Percentiles rank a stretch among this genome's conserved stretches.
These are phyloP conservation scores for cat (Felis catus) DNA, from an alignment of 2,113 vertebrate genomes.

Conservation along the genomic window F.catus_Fca126_mat1.0 CM031416.1:52878001-52878500, in stretches of 20 bases:
- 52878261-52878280: background rate
- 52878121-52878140: background rate
- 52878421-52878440: constrained; percentile 28
- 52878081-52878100: background rate
- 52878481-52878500: constrained; percentile 63
- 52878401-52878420: constrained; percentile 39
- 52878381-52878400: background rate
- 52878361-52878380: background rate
- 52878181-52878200: background rate
- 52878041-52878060: background rate
- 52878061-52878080: background rate
- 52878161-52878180: background rate
- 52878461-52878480: constrained; percentile 43
- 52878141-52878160: background rate
- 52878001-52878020: background rate
- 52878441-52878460: constrained; percentile 23
- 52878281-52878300: background rate
- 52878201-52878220: background rate
- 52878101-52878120: background rate
- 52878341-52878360: constrained; percentile 9
- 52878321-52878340: background rate
- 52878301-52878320: background rate
- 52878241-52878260: background rate
- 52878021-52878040: background rate
- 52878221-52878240: background rate